Evolutionary conservation across 2,888 invertebrate genomes (phyloP), one percentile per base, ranked within the genome.

Genomic region (Helleia helle): DNA sequence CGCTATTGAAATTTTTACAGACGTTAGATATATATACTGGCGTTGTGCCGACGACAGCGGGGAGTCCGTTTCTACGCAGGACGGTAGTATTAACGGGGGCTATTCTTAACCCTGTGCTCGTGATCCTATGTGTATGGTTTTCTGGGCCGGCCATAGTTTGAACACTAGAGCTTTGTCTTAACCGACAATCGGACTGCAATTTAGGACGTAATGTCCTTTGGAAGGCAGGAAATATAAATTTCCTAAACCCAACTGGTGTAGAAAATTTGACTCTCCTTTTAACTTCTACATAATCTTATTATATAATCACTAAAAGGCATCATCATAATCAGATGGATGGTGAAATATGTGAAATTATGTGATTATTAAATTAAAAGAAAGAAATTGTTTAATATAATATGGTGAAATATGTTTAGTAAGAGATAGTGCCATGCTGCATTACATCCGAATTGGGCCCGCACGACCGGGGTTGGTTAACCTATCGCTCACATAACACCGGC

Each of bases 41-140:
- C 1, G 14, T 2, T 4, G 4, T 2, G 1, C 4, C 1, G n/a
- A 38, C 41, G 29, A 41, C n/a, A n/a, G n/a, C n/a, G n/a, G n/a
- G n/a, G n/a, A n/a, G n/a, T 47, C 41, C 44, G 41, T 41, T 28
- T 42, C 41, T 44, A 39, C 46, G 39, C 44, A 40, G 44, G 37
- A 15, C 4, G 12, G 27, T 43, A 46, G 38, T 22, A 15, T 28
- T 34, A n/a, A 25, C 42, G 42, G 47, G 38, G 25, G 18, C 44
- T 44, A 44, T 30, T 25, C 34, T 39, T 36, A 43, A 6, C 30
- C 38, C 47, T 38, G 42, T 37, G 31, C 12, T 36, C 25, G 24
- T 29, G 36, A n/a, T 25, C 36, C 14, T 25, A 14, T 13, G 8
- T 36, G 36, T 15, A n/a, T n/a, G n/a, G n/a, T 36, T 11, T 18